These are phyloP conservation scores for Sylvia atricapilla DNA, from an alignment of 2,113 vertebrate genomes.

Conservation along the genomic window DNA sequence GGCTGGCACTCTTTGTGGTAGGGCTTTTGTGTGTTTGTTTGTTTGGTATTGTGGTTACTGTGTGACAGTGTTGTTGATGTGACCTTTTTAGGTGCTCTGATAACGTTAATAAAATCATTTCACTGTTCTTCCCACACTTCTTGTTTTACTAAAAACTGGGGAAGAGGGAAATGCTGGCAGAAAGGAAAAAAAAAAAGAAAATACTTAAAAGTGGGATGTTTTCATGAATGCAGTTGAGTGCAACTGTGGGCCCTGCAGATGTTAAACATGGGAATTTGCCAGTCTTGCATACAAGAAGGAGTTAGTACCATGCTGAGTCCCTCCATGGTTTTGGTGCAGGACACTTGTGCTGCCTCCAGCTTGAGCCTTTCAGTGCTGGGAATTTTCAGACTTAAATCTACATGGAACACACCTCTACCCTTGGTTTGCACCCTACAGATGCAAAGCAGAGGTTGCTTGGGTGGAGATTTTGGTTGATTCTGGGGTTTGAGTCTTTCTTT, in stretches of 20 bases:
- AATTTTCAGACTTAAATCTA: background rate
- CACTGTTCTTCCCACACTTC: background rate
- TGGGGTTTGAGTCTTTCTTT: background rate
- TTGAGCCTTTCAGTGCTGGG: background rate
- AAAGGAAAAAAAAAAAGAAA: background rate
- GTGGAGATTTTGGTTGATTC: background rate
- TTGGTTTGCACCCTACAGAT: background rate
- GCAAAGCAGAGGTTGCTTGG: background rate
- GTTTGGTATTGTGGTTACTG: background rate
- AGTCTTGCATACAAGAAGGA: background rate
- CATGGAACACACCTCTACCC: background rate
- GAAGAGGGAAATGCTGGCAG: background rate
- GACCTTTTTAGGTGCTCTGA: background rate
- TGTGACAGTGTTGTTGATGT: background rate
- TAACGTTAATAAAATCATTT: slow-evolving; percentile 6
- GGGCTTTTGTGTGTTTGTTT: background rate
- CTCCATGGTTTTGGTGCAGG: background rate
- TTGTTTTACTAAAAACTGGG: background rate
- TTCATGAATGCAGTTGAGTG: background rate
- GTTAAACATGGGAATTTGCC: background rate
- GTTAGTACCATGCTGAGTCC: background rate
- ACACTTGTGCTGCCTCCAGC: background rate
- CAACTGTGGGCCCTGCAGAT: background rate
- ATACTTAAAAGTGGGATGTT: background rate
- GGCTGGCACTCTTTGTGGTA: background rate